Evolutionary conservation across 2,888 invertebrate species (phyloP).

Genomic region (Achlya flavicornis): DNA sequence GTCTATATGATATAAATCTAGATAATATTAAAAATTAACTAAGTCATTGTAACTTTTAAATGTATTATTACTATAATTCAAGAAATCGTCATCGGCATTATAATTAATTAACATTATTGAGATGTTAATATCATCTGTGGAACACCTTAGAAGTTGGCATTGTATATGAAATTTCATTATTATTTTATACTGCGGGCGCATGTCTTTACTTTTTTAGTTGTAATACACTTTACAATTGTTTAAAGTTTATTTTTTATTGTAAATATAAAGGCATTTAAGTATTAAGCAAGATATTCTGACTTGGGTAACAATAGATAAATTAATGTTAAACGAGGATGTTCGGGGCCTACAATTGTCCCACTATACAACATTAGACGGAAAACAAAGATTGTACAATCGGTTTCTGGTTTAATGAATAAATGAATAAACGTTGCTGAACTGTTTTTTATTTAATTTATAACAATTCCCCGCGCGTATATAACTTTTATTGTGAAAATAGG

Average conservation of each 20-base stretch:
- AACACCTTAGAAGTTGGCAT: not conserved
- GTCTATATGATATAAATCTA: not conserved
- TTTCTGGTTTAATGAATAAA: conserved; percentile 48
- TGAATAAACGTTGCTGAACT: conserved; percentile 42
- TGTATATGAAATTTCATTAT: not conserved
- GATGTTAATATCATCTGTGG: not conserved
- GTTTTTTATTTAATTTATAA: not conserved
- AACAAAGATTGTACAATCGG: conserved; percentile 43
- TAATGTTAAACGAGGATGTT: conserved; percentile 32
- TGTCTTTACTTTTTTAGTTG: conserved; percentile 21
- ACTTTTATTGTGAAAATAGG: no score
- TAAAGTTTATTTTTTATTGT: conserved; percentile 39
- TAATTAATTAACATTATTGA: not conserved
- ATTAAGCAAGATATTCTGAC: conserved; percentile 47
- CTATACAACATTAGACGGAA: conserved; percentile 12
- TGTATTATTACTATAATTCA: not conserved
- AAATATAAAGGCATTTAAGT: conserved; percentile 50
- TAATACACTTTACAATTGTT: conserved; percentile 37
- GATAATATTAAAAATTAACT: not conserved
- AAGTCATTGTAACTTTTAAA: not conserved
- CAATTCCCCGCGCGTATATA: no score
- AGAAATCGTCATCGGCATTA: not conserved
- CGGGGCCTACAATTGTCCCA: conserved; percentile 24
- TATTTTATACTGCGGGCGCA: not conserved
- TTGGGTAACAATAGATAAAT: conserved; percentile 31